Evolutionary conservation across 2,888 invertebrate genomes (phyloP).

Genomic region (Gortyna flavago): DNA sequence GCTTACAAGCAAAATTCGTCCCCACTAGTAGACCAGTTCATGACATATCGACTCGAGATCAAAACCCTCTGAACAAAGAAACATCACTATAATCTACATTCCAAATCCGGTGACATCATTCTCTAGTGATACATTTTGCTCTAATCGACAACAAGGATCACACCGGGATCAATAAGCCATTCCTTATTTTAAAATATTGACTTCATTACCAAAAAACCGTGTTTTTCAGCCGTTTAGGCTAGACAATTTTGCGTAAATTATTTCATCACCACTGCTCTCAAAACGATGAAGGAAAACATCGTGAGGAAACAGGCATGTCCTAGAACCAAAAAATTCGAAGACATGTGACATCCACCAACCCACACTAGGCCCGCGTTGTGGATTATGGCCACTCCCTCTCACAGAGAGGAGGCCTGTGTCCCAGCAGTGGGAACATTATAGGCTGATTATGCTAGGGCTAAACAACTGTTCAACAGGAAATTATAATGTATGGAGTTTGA

Average conservation of each 20-base stretch:
- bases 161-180: neutral
- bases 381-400: neutral
- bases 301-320: neutral
- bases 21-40: neutral
- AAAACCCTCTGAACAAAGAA: slow-evolving; percentile 38
- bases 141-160: neutral
- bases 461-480: neutral
- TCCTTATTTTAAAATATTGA: neutral
- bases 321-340: no score
- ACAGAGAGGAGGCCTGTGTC: no score
- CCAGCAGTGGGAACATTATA: no score
- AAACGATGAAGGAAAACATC: neutral
- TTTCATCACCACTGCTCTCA: neutral
- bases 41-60: slow-evolving; percentile 20
- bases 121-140: slow-evolving; percentile 18
- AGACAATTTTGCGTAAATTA: neutral
- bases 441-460: neutral
- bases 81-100: slow-evolving; percentile 3
- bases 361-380: neutral
- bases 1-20: neutral
- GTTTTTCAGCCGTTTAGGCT: neutral
- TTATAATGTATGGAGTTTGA: neutral
- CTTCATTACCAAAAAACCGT: neutral
- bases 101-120: slow-evolving; percentile 38
- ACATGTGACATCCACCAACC: no score